phyloP scores from a whole-genome alignment of 2,888 invertebrate species.

The Caenorhabditis doughertyi region DNA sequence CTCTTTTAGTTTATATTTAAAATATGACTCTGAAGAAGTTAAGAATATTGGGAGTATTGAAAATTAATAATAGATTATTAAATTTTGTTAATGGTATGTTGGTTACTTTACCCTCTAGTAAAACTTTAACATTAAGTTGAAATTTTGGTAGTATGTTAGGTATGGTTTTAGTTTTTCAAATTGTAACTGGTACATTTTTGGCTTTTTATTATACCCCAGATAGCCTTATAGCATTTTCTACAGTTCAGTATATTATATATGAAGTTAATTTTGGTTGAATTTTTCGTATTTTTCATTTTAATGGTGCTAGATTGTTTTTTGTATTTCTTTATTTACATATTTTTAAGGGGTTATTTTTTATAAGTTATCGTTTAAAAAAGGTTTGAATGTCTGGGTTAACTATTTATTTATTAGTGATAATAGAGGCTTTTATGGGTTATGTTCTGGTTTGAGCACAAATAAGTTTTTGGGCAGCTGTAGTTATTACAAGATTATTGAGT shows the following conservation, averaged over 20 bases:
- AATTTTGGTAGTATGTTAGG: constrained; percentile 83
- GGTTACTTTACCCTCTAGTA: constrained; percentile 69
- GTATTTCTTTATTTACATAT: constrained; percentile 78
- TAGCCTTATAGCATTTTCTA: constrained; percentile 81
- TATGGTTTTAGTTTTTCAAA: constrained; percentile 81
- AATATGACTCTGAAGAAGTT: constrained; percentile 76
- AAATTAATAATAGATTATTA: constrained; percentile 68
- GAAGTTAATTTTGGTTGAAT: constrained; percentile 82
- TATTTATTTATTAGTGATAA: constrained; percentile 88
- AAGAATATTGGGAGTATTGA: constrained; percentile 73
- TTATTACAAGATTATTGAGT: constrained; percentile 89
- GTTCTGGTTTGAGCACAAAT: constrained; percentile 90
- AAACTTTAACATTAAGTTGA: constrained; percentile 78
- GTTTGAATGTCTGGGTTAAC: constrained; percentile 87
- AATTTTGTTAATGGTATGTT: constrained; percentile 74
- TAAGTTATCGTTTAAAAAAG: constrained; percentile 84
- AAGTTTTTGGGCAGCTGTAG: constrained; percentile 90
- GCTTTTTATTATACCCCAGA: constrained; percentile 82
- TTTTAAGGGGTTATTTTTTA: constrained; percentile 84
- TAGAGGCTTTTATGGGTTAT: constrained; percentile 89
- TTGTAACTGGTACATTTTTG: constrained; percentile 83
- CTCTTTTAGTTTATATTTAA: constrained; percentile 75
- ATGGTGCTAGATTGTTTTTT: constrained; percentile 76
- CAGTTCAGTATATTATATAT: constrained; percentile 82
- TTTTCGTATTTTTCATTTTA: constrained; percentile 77